Percentiles rank a stretch among this genome's conserved stretches.
These are phyloP conservation scores for Chlorops oryzae DNA, from an alignment of 1,140 invertebrate genomes.

Conservation along the genomic window DNA sequence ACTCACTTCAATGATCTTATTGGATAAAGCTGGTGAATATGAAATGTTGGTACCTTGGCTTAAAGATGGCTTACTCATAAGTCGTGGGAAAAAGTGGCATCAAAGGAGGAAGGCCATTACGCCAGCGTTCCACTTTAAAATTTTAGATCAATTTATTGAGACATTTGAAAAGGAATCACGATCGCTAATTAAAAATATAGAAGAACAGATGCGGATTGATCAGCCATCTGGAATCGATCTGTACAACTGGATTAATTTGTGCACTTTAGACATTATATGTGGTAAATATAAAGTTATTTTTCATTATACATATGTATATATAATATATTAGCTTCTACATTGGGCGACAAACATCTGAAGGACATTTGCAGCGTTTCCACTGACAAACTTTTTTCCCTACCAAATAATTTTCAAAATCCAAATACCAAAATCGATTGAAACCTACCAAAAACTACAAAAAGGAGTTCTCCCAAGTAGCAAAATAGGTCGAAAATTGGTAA, in stretches of 20 bases:
- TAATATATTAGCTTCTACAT: no score
- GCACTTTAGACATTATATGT: slow-evolving; percentile 70
- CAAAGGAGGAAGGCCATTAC: slow-evolving; percentile 72
- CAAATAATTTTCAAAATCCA: not conserved
- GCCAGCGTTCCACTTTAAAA: slow-evolving; percentile 83
- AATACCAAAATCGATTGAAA: not conserved
- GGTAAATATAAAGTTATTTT: slow-evolving; percentile 54
- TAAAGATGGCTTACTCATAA: slow-evolving; percentile 63
- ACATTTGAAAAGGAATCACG: slow-evolving; percentile 65
- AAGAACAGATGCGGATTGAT: slow-evolving; percentile 19
- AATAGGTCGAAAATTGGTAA: no score
- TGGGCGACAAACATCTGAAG: no score
- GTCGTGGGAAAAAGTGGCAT: slow-evolving; percentile 65
- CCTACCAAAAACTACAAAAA: not conserved
- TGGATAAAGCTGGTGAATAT: slow-evolving; percentile 5
- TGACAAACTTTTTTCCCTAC: not conserved
- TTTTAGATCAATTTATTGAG: slow-evolving; percentile 68
- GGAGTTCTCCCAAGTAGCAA: not conserved
- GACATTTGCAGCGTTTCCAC: not conserved
- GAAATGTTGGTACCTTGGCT: slow-evolving; percentile 61
- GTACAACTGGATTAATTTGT: slow-evolving; percentile 58
- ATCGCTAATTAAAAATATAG: slow-evolving; percentile 55
- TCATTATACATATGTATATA: not conserved
- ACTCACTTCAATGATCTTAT: not conserved
- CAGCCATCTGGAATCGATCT: slow-evolving; percentile 50